These are phyloP conservation scores for Pristionchus japonicus DNA, from an alignment of 2,888 invertebrate genomes.

Conservation along the genomic window DNA sequence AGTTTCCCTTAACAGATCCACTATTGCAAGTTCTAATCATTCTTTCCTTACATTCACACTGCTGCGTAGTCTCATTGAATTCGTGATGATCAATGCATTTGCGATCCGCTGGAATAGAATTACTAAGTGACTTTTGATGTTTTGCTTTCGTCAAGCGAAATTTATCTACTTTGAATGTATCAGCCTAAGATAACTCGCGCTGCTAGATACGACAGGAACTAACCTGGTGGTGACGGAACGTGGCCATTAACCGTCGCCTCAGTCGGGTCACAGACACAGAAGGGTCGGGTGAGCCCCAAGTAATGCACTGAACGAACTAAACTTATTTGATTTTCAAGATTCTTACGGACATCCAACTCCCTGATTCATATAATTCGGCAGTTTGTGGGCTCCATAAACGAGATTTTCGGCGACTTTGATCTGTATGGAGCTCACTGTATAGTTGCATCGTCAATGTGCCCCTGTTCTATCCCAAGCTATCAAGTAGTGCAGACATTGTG, in stretches of 20 bases:
- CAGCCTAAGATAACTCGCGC: too few species aligned
- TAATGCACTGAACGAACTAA: background rate
- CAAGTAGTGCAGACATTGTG: too few species aligned
- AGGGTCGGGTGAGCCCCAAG: background rate
- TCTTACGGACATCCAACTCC: background rate
- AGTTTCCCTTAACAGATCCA: background rate
- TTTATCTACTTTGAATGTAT: too few species aligned
- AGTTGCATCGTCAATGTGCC: too few species aligned
- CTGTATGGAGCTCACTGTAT: too few species aligned
- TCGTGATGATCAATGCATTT: background rate
- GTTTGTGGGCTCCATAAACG: background rate
- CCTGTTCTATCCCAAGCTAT: too few species aligned
- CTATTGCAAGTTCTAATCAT: background rate
- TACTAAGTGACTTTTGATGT: too few species aligned
- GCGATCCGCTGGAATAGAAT: background rate
- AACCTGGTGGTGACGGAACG: background rate
- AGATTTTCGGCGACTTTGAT: background rate
- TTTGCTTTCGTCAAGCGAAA: too few species aligned
- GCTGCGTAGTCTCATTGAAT: background rate
- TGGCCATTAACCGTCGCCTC: background rate
- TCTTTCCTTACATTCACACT: background rate
- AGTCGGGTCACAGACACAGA: background rate
- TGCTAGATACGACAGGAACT: background rate
- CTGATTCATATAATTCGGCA: background rate
- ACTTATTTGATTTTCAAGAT: too few species aligned